Evolutionary conservation across 2,888 invertebrate species (phyloP).

Genomic region (Trissoscelio sp.): DNA sequence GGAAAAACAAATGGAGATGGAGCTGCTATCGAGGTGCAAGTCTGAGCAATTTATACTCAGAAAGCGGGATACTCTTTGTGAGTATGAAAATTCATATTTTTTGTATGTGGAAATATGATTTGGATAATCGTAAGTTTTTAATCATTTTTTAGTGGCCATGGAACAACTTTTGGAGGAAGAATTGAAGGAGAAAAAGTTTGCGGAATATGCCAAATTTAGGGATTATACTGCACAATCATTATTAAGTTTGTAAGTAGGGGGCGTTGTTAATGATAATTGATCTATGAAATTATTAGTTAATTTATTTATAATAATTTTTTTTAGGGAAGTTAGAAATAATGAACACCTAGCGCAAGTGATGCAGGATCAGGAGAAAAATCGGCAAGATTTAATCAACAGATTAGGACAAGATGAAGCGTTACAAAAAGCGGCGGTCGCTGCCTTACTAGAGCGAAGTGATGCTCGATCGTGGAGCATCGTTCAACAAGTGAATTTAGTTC

Average conservation of each 20-base stretch:
- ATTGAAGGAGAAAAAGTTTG: conserved; percentile 85
- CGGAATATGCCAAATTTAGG: conserved; percentile 86
- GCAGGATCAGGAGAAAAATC: conserved; percentile 86
- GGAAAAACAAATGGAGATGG: conserved; percentile 88
- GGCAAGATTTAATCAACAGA: conserved; percentile 86
- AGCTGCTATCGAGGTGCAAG: conserved; percentile 86
- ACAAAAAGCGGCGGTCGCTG: conserved; percentile 89
- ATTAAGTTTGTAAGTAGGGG: conserved; percentile 86
- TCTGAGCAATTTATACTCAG: conserved; percentile 84
- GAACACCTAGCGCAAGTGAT: conserved; percentile 86
- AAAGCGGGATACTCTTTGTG: conserved; percentile 87
- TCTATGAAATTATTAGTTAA: background rate
- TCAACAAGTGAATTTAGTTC: conserved; percentile 90
- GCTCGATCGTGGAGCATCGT: conserved; percentile 90
- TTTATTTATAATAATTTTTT: conserved; percentile 34
- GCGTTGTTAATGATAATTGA: background rate
- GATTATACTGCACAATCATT: conserved; percentile 86
- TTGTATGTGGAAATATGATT: conserved; percentile 3
- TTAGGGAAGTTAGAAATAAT: conserved; percentile 86
- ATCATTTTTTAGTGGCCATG: conserved; percentile 86
- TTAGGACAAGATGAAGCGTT: conserved; percentile 88
- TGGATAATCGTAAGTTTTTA: background rate
- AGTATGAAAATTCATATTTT: conserved; percentile 65
- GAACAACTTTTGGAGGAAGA: conserved; percentile 88
- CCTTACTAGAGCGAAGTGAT: conserved; percentile 89